Evolutionary conservation across 1,140 invertebrate species (phyloP), one percentile per base, ranked within the genome.

Genomic region (Holotrichia oblita): DNA sequence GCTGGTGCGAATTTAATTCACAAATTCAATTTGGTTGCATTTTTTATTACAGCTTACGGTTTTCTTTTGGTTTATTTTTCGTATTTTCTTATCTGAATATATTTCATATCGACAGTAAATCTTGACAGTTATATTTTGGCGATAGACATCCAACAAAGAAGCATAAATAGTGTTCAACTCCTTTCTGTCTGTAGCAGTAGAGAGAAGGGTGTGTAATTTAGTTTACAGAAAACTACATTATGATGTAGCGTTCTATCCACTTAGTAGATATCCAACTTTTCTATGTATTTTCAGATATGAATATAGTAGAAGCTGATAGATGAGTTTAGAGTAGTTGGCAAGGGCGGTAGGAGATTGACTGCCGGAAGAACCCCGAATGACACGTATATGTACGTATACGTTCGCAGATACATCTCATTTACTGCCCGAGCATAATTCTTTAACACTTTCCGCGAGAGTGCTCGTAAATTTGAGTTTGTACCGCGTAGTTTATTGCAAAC

Each of bases 341-440:
- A 55, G 17, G 48, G 48, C 14, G 17, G 48, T 55, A n/a, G 14
- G 10, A 55, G 48, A 55, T 17, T 6, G 14, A 55, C 48, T 55
- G 14, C 48, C 6, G 10, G 14, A 55, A 55, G 48, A 55, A 55
- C 48, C 48, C 48, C 48, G 12, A 14, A n/a, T 83, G 83, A 83
- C 82, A 84, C 82, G 82, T 84, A 84, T 84, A 84, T 81, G 83
- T 82, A 83, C 81, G 82, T 81, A 82, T 82, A 83, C 80, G 81
- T 80, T 6, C 34, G 81, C 80, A 84, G 83, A 84, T 82, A 84
- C 83, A 83, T 84, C 82, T 84, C 83, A 84, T 84, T 84, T 84
- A 83, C 82, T 78, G 81, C 74, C 17, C 78, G 74, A 69, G 81
- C 79, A 84, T 84, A 84, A 84, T 84, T 84, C 82, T 82, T 82